Conservation (phyloP, 2,113 vertebrate genomes). For the Peucedramus taeniatus region DNA sequence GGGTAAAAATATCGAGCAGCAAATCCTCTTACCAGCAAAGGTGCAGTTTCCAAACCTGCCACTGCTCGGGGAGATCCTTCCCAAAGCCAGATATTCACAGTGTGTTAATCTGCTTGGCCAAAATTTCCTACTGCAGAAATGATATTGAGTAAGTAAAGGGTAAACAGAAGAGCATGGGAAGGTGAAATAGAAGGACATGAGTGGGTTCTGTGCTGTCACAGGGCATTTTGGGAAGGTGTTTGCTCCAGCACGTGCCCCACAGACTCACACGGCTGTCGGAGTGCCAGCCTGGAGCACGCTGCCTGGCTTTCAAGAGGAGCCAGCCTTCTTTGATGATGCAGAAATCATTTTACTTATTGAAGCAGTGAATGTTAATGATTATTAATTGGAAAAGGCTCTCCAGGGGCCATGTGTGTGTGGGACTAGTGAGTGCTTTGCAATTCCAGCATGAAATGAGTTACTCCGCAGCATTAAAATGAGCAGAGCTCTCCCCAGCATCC, state of each 20-base stretch:
- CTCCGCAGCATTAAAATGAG: conserved; percentile 30
- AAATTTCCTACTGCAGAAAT: not conserved
- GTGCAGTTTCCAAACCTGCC: not conserved
- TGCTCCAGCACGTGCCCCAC: not conserved
- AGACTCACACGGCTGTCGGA: not conserved
- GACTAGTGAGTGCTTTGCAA: conserved; percentile 29
- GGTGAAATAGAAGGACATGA: not conserved
- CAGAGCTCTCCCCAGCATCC: conserved; percentile 11
- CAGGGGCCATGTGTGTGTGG: not conserved
- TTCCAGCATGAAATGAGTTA: conserved; percentile 54
- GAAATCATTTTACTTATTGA: conserved; percentile 49
- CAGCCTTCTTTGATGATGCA: conserved; percentile 25
- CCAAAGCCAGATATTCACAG: not conserved
- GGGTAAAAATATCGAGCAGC: not conserved
- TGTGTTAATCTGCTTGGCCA: not conserved
- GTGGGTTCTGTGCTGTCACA: not conserved
- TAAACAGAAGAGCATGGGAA: not conserved
- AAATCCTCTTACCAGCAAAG: conserved; percentile 1
- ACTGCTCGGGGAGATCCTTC: not conserved
- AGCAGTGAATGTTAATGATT: conserved; percentile 60
- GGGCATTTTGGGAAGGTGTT: not conserved
- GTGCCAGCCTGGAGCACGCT: not conserved
- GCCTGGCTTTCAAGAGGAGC: not conserved
- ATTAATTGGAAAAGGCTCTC: conserved; percentile 63
- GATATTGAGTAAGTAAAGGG: not conserved